Evolutionary conservation across 2,888 invertebrate genomes (phyloP).

Genomic region (Drosophila helvetica): DNA sequence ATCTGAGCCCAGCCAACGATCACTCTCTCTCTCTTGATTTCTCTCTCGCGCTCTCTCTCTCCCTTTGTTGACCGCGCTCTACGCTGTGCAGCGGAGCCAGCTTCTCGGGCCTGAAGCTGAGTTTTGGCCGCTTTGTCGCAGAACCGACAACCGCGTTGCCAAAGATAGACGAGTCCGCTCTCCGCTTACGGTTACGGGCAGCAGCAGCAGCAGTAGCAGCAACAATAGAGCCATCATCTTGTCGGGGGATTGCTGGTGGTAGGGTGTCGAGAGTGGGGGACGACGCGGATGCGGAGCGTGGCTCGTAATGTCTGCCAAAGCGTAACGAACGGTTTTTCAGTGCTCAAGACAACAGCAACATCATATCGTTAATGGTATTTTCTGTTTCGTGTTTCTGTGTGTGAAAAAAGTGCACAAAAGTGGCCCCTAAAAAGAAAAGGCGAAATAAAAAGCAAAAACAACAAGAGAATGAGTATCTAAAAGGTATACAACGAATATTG

Average conservation of each 20-base stretch:
- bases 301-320: conserved; percentile 79
- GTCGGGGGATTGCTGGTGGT: conserved; percentile 22
- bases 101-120: conserved; percentile 27
- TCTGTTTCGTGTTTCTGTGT: conserved; percentile 74
- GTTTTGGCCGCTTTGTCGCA: conserved; percentile 42
- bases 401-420: conserved; percentile 68
- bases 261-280: conserved; percentile 31
- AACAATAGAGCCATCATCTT: conserved; percentile 43
- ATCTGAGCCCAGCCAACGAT: conserved; percentile 24
- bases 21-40: conserved; percentile 11
- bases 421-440: conserved; percentile 36
- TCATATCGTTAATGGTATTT: conserved; percentile 74
- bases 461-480: conserved; percentile 57
- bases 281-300: conserved; percentile 66
- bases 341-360: conserved; percentile 39
- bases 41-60: conserved; percentile 6
- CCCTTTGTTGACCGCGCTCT: conserved; percentile 17
- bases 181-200: conserved; percentile 41
- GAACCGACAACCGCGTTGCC: conserved; percentile 71
- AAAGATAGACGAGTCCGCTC: conserved; percentile 64
- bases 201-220: conserved; percentile 21
- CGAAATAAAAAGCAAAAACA: conserved; percentile 11
- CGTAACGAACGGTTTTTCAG: conserved; percentile 66
- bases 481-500: conserved; percentile 61
- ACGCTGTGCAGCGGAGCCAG: conserved; percentile 30